Conservation (phyloP, 2,888 invertebrate species). For the Coenonympha glycerion region DNA sequence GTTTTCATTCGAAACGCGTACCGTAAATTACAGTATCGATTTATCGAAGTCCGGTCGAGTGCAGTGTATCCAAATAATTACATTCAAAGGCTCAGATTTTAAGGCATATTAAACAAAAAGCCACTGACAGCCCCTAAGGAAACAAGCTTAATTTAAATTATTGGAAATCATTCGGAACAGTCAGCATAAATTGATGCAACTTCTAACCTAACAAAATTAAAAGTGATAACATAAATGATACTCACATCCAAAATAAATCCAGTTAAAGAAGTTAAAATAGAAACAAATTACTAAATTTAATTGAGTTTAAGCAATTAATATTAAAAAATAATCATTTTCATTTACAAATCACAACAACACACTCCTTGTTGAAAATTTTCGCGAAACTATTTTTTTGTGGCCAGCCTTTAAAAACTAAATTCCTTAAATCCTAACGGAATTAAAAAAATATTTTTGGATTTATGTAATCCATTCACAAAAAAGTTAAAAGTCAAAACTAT, state of each 20-base stretch:
- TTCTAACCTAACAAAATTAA: slow-evolving; percentile 64
- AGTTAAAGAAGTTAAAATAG: slow-evolving; percentile 21
- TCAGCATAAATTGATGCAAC: slow-evolving; percentile 64
- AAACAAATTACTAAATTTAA: slow-evolving; percentile 19
- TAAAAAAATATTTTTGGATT: too few relatives aligned
- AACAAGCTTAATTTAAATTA: slow-evolving; percentile 57
- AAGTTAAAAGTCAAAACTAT: too few relatives aligned
- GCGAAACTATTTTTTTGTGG: slow-evolving; percentile 23
- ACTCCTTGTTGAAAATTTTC: slow-evolving; percentile 20
- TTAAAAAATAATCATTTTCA: slow-evolving; percentile 11
- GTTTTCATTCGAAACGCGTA: slow-evolving; percentile 9
- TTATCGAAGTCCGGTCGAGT: slow-evolving; percentile 26
- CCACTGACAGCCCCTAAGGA: slow-evolving; percentile 65
- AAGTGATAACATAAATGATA: slow-evolving; percentile 38
- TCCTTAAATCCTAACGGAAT: not conserved
- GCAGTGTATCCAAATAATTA: slow-evolving; percentile 26
- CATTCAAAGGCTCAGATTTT: slow-evolving; percentile 25
- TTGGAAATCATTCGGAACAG: slow-evolving; percentile 54
- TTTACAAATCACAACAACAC: slow-evolving; percentile 16
- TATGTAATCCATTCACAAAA: too few relatives aligned
- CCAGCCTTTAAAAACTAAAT: not conserved
- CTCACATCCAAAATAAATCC: slow-evolving; percentile 46
- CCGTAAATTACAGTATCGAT: slow-evolving; percentile 28
- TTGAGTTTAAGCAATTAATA: slow-evolving; percentile 5
- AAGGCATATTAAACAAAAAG: slow-evolving; percentile 52